Evolutionary conservation across 2,797 vertebrate species (phyloP), one percentile per base, ranked within the genome.

Genomic region (Spinus pinus): DNA sequence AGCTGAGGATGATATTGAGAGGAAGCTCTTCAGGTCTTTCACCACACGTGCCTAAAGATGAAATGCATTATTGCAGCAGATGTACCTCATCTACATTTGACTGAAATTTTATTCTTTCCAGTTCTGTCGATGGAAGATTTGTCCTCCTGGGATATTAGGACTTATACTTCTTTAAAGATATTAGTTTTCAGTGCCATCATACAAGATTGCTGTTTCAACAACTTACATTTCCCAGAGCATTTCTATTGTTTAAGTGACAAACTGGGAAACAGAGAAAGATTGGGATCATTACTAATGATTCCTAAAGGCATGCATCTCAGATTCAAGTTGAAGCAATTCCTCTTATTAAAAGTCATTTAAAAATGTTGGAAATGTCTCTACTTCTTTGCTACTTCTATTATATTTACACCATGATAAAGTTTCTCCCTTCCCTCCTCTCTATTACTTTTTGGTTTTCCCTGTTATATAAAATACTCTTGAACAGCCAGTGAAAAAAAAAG

Each of bases 11-110:
- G 88, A 57, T 87, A 85, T 81, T 95, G 84, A 82, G 78, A 95
- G 94, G 94, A 96, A 95, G 69, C 39, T 94, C 94, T 94, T 85
- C 95, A 94, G 85, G 91, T 73, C 81, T 94, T 78, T 89, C 85
- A 53, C n/a, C 78, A 87, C 81, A 77, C 1, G 14, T 85, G 72
- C 83, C 78, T 85, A 64, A 89, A 92, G 93, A 95, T 60, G 88
- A 93, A 94, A 89, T 87, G 39, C 57, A 73, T 94, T 94, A 91
- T 87, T 70, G 65, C 93, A 83, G 33, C 92, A 85, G 75, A 95
- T 79, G 88, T 77, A 73, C 81, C 46, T 94, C 92, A 90, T 87
- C 92, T 87, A 41, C 88, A 77, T 54, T 95, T 95, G 88, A 66
- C 84, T 92, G 88, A 89, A 85, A 91, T 95, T 93, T 85, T 92